These are phyloP conservation scores for Heliconius hortense DNA, from an alignment of 2,888 invertebrate genomes.

Conservation along the genomic window DNA sequence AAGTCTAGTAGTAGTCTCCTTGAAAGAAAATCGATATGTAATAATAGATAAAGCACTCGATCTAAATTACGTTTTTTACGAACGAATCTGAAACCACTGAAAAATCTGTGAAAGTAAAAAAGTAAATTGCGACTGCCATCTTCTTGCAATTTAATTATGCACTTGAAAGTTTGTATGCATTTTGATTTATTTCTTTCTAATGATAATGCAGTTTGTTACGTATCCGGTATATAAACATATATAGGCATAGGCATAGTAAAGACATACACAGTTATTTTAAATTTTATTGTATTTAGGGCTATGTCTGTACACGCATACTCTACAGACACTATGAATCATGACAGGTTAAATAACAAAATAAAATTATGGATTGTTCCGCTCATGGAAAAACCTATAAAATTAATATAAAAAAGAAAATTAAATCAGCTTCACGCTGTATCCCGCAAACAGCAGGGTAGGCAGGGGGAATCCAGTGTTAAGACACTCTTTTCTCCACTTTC, in stretches of 20 bases:
- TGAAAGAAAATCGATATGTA: slow-evolving; percentile 13
- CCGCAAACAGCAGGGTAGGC: no score
- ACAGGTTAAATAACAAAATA: no score
- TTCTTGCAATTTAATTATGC: not conserved
- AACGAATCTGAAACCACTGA: not conserved
- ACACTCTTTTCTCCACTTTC: no score
- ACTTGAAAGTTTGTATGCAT: not conserved
- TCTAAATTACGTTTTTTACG: not conserved
- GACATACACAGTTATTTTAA: no score
- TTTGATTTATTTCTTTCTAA: not conserved
- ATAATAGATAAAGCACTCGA: not conserved
- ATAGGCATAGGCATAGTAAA: no score
- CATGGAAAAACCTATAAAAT: not conserved
- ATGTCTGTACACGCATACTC: no score
- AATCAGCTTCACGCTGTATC: no score
- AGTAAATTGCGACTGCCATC: not conserved
- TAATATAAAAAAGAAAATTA: no score
- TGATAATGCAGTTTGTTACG: not conserved
- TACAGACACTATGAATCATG: no score
- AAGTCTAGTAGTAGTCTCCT: slow-evolving; percentile 1
- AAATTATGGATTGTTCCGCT: not conserved
- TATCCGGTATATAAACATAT: no score
- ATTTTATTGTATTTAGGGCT: no score
- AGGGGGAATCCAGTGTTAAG: no score
- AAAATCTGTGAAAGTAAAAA: slow-evolving; percentile 3